Evolutionary conservation across 2,888 invertebrate genomes (phyloP), one percentile per base, ranked within the genome.

Genomic region (Harpalus rubripes): DNA sequence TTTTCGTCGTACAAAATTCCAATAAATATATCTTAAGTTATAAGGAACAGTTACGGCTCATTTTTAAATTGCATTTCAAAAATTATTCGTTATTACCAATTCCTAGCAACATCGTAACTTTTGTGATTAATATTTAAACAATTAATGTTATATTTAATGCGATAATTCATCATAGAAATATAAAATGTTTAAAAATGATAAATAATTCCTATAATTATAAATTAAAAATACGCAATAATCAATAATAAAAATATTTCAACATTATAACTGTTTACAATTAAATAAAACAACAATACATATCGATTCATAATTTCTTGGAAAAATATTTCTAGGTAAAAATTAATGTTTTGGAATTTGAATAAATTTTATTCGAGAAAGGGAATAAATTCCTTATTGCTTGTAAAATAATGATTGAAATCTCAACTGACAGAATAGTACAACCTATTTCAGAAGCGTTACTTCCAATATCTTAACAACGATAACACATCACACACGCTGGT

Each of bases 221-320:
- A 52, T 52, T 52, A 52, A 52, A 44, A 12, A 52, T 52, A 52
- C 44, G 44, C 44, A 52, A 52, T 52, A 52, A 52, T 52, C 44
- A 52, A 52, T 52, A 52, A 52, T 63, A 63, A 63, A 63, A 63
- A 18, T 7, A 22, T 63, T 26, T 63, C n/a, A 22, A 63, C 63
- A 16, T 63, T 63, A 26, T 63, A 26, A 26, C 18, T 26, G 63
- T 22, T 26, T 58, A n/a, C 16, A 15, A 16, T 16, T 12, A 52
- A 52, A 52, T 52, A 12, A 52, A 52, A 52, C 44, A 52, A 52
- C 44, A 52, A 52, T 52, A 3, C 44, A 52, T 12, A 52, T 12
- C 44, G 10, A 8, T 12, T 63, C 63, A 63, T 26, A 10, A 63
- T 10, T 63, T 63, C n/a, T 22, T 63, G 26, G 12, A 63, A 63